Evolutionary conservation across 2,113 vertebrate genomes (phyloP).

Genomic region (Cyanoderma ruficeps): DNA sequence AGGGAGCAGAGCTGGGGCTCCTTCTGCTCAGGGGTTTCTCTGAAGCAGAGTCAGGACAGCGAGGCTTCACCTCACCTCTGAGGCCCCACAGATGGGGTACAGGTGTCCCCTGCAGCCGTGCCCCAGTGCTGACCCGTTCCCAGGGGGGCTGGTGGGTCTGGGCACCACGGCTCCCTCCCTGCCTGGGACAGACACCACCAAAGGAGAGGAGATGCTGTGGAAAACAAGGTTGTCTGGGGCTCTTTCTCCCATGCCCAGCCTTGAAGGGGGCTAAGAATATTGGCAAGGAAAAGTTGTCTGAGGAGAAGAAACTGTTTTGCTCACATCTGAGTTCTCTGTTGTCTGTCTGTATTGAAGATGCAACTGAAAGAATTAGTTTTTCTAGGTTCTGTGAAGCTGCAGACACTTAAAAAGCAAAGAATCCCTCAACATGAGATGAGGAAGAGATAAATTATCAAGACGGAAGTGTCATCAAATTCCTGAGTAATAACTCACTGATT

Average conservation of each 20-base stretch:
- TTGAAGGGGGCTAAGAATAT: not conserved
- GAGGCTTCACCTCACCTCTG: rapidly evolving
- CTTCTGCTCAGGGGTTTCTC: not conserved
- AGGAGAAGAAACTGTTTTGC: not conserved
- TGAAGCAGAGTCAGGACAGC: not conserved
- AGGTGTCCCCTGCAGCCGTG: not conserved
- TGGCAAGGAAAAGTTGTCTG: not conserved
- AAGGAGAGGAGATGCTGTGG: not conserved
- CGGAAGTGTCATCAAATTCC: not conserved
- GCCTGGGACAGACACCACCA: not conserved
- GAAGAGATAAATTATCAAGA: not conserved
- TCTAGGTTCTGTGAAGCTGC: not conserved
- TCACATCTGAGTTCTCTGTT: not conserved
- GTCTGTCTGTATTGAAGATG: not conserved
- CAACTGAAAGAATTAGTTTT: not conserved
- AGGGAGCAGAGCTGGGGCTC: not conserved
- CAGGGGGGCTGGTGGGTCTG: rapidly evolving
- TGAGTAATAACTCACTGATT: not conserved
- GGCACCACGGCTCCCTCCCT: not conserved
- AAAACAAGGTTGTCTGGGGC: not conserved
- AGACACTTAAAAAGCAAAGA: not conserved
- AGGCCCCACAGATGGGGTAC: not conserved
- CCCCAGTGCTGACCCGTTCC: rapidly evolving
- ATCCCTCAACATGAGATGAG: not conserved
- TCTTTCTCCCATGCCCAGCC: not conserved